A percentile compares a stretch with the other conserved stretches of the same genome.
Evolutionary conservation across 2,888 invertebrate species (phyloP).

Genomic region (Leptothorax acervorum): DNA sequence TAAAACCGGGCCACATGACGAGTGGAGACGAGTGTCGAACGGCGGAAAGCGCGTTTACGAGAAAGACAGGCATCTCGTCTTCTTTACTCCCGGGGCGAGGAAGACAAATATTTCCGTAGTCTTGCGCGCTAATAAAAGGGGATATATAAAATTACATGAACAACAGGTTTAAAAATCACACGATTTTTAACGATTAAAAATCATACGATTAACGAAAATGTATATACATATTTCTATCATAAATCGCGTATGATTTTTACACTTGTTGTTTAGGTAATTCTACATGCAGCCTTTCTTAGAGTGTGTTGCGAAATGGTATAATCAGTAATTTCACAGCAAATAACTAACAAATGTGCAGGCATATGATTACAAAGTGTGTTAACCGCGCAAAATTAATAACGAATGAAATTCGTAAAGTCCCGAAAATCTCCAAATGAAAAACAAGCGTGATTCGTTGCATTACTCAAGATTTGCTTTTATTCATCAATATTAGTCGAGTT

Average conservation of each 20-base stretch:
- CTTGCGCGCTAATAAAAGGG: neutral
- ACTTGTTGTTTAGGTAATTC: neutral
- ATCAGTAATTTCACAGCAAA: neutral
- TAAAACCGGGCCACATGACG: slow-evolving; percentile 62
- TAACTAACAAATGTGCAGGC: neutral
- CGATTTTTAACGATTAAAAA: neutral
- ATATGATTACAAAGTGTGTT: neutral
- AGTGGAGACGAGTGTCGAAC: neutral
- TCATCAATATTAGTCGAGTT: neutral
- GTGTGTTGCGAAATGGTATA: neutral
- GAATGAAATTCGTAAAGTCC: neutral
- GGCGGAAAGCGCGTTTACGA: neutral
- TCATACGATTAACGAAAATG: neutral
- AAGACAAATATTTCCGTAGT: neutral
- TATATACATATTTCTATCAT: neutral
- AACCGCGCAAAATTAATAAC: neutral
- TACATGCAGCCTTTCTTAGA: neutral
- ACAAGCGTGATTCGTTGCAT: neutral
- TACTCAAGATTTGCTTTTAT: slow-evolving; percentile 69
- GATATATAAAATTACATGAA: neutral
- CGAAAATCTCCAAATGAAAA: neutral
- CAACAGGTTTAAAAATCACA: neutral
- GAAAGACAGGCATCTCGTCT: neutral
- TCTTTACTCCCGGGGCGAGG: neutral
- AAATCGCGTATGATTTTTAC: neutral